These are phyloP conservation scores for Ryuthela nishihirai DNA, from an alignment of 2,888 invertebrate species.

Conservation along the genomic window DNA sequence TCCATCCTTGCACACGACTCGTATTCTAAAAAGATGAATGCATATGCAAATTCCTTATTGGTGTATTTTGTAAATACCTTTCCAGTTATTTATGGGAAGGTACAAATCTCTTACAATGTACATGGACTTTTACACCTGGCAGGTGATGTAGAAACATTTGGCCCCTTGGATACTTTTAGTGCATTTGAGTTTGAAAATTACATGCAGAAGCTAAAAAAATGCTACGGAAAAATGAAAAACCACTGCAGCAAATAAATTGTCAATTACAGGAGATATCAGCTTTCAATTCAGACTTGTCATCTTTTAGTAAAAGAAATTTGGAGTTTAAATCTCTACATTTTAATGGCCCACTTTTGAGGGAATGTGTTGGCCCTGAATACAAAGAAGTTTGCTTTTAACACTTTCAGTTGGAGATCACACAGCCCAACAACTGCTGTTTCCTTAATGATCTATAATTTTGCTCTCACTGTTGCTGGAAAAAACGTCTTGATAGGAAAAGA, in stretches of 20 bases:
- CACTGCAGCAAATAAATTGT: not conserved
- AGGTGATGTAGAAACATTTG: slow-evolving; percentile 41
- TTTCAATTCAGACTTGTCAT: too few species aligned
- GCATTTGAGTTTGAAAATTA: slow-evolving; percentile 43
- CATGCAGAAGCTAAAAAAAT: slow-evolving; percentile 40
- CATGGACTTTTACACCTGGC: slow-evolving; percentile 44
- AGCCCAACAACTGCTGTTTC: not conserved
- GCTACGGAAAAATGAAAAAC: slow-evolving; percentile 1
- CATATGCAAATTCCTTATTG: slow-evolving; percentile 41
- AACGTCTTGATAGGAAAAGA: not conserved
- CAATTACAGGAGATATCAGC: too few species aligned
- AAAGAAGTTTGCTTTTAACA: not conserved
- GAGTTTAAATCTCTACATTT: too few species aligned
- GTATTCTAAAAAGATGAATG: slow-evolving; percentile 1
- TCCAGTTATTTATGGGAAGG: slow-evolving; percentile 39
- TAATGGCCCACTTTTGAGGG: not conserved
- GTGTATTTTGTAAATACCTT: slow-evolving; percentile 41
- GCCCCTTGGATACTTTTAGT: slow-evolving; percentile 40
- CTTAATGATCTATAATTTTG: not conserved
- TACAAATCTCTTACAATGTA: slow-evolving; percentile 43
- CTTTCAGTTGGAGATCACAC: not conserved
- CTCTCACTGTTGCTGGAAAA: not conserved
- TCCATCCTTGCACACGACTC: slow-evolving; percentile 29
- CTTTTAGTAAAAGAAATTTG: too few species aligned
- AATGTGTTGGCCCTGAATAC: not conserved